These are phyloP conservation scores for Sclerurus mexicanus DNA, from an alignment of 2,113 vertebrate genomes.

Conservation along the genomic window DNA sequence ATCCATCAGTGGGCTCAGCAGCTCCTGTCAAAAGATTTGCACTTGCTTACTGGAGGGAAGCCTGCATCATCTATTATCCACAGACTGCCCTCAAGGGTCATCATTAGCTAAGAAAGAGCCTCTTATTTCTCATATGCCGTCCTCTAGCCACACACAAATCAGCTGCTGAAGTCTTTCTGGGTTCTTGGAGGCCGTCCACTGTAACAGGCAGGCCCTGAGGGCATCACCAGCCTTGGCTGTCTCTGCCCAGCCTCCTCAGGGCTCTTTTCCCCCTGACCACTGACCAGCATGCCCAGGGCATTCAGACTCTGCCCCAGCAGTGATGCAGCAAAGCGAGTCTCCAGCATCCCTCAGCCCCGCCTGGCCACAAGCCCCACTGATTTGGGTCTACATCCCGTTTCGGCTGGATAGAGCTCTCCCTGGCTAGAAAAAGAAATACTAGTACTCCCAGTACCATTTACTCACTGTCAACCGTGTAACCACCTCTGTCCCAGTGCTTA, in stretches of 20 bases:
- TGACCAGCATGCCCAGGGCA: not conserved
- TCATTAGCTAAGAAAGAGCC: not conserved
- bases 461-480: no score
- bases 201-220: not conserved
- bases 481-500: no score
- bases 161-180: not conserved
- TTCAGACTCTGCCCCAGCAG: not conserved
- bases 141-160: not conserved
- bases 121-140: not conserved
- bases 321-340: not conserved
- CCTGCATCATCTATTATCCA: not conserved
- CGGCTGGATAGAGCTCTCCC: no score
- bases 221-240: not conserved
- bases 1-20: not conserved
- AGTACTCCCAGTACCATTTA: no score
- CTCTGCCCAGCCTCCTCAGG: not conserved
- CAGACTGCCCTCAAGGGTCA: not conserved
- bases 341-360: no score
- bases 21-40: constrained; percentile 9
- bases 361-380: not conserved
- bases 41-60: constrained; percentile 2
- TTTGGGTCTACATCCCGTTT: not conserved
- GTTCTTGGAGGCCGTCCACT: not conserved
- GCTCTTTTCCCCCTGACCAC: not conserved
- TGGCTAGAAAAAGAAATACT: no score